Evolutionary conservation across 2,888 invertebrate species (phyloP).

Genomic region (Epinotia nisella): DNA sequence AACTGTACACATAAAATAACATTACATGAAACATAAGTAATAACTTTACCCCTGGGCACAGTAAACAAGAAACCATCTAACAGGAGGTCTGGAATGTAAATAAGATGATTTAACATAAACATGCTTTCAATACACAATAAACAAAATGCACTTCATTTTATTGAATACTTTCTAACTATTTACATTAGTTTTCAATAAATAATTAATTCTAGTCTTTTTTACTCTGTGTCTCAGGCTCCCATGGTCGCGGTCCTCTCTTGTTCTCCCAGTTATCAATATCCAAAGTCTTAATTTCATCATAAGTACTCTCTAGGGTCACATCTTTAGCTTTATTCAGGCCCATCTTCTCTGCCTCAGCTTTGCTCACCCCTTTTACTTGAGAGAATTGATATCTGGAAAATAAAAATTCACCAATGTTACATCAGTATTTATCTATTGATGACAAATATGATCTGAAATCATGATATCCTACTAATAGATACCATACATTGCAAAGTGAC

Average conservation of each 20-base stretch:
- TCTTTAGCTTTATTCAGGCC: constrained; percentile 88
- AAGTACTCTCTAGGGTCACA: constrained; percentile 90
- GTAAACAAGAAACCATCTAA: too few relatives aligned
- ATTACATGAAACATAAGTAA: too few relatives aligned
- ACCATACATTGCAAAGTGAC: neutral
- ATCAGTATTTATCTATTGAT: neutral
- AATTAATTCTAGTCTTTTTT: constrained; percentile 50
- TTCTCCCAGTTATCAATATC: constrained; percentile 95
- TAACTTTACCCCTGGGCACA: too few relatives aligned
- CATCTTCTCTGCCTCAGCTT: constrained; percentile 87
- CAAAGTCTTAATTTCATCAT: constrained; percentile 88
- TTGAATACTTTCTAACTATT: constrained; percentile 25
- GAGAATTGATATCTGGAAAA: constrained; percentile 84
- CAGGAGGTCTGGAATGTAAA: too few relatives aligned
- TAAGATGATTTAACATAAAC: too few relatives aligned
- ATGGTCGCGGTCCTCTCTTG: constrained; percentile 92
- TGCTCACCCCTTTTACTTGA: constrained; percentile 82
- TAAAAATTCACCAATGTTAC: neutral
- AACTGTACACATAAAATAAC: too few relatives aligned
- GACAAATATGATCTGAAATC: too few relatives aligned
- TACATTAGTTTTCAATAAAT: constrained; percentile 31
- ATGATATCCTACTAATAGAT: too few relatives aligned
- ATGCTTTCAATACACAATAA: neutral
- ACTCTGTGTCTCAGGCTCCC: constrained; percentile 86
- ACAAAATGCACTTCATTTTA: neutral